Evolutionary conservation across 2,113 vertebrate species (phyloP).

Genomic region (Cottus gobio): DNA sequence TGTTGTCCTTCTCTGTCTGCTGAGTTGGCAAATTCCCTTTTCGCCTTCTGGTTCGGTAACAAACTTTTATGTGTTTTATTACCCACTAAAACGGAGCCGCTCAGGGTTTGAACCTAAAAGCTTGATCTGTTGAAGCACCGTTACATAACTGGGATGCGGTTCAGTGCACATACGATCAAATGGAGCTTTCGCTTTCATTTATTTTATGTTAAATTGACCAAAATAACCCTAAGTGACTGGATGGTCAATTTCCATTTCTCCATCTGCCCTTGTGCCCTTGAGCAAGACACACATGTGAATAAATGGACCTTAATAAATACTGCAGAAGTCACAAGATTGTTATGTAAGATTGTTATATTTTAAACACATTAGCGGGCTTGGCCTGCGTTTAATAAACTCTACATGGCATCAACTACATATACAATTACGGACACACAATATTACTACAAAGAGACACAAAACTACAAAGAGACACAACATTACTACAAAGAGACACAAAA

Average conservation of each 20-base stretch:
- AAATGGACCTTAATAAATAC: background rate
- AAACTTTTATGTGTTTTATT: background rate
- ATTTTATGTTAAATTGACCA: background rate
- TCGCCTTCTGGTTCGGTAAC: background rate
- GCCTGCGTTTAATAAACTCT: background rate
- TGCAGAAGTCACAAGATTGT: slow-evolving; percentile 1
- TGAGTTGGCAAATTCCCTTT: slow-evolving; percentile 55
- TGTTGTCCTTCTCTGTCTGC: slow-evolving; percentile 38
- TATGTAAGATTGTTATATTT: slow-evolving; percentile 33
- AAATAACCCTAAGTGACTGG: background rate
- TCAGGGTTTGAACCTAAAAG: background rate
- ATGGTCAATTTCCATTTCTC: slow-evolving; percentile 16
- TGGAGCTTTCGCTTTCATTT: background rate
- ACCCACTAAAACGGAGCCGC: background rate
- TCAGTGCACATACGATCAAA: background rate
- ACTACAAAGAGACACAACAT: background rate
- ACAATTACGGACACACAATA: background rate
- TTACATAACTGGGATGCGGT: background rate
- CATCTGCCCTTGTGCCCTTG: slow-evolving; percentile 38
- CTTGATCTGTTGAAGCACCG: no score
- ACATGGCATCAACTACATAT: background rate
- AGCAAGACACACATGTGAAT: slow-evolving; percentile 26
- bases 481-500: background rate
- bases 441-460: background rate
- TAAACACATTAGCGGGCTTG: background rate